Conservation (phyloP, 2,888 invertebrate species). For the Agrotis ipsilon region DNA sequence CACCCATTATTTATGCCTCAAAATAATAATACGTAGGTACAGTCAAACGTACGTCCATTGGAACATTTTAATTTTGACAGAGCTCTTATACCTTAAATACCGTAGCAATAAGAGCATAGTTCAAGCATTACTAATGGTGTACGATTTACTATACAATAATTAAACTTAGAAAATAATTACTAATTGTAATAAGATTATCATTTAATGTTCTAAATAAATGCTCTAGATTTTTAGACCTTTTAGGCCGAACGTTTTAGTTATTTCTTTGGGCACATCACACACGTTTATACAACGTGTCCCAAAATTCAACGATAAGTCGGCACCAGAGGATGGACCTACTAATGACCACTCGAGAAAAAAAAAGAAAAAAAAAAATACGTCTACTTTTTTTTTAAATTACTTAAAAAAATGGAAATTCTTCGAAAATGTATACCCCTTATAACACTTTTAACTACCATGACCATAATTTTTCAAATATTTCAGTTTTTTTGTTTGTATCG, state of each 20-base stretch:
- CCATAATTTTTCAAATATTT: too few relatives aligned
- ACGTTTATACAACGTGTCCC: too few relatives aligned
- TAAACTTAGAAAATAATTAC: neutral
- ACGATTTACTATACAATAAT: neutral
- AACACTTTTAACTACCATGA: too few relatives aligned
- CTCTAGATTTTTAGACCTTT: conserved; percentile 30
- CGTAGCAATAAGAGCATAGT: neutral
- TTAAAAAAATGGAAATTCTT: too few relatives aligned
- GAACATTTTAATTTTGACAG: neutral
- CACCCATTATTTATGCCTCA: conserved; percentile 1
- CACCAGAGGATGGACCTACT: too few relatives aligned
- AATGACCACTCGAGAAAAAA: too few relatives aligned
- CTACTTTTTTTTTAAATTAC: too few relatives aligned
- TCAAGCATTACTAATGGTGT: neutral
- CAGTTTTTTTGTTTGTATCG: too few relatives aligned
- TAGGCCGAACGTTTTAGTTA: conserved; percentile 25
- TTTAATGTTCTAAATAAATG: conserved; percentile 43
- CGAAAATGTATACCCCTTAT: too few relatives aligned
- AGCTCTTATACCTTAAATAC: neutral
- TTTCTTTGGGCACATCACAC: conserved; percentile 17
- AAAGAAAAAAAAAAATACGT: too few relatives aligned
- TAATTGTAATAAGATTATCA: conserved; percentile 16
- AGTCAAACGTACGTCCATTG: neutral
- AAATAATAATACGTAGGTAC: conserved; percentile 12
- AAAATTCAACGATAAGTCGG: too few relatives aligned